These are phyloP conservation scores for Xenopus petersii DNA, from an alignment of 2,797 vertebrate species.

Conservation along the genomic window DNA sequence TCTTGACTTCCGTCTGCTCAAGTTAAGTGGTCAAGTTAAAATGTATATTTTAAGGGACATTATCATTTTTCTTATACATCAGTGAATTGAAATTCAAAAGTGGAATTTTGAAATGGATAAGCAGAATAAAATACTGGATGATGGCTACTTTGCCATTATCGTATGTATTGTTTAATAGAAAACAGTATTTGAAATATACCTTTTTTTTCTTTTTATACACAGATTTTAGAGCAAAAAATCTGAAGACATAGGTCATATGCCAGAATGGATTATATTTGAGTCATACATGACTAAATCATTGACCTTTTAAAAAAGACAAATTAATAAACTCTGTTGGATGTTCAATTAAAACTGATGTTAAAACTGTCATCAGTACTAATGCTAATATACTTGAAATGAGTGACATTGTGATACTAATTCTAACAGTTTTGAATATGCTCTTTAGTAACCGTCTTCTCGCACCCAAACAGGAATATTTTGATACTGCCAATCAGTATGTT, in stretches of 20 bases:
- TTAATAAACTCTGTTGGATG: constrained; percentile 21
- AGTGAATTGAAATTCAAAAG: too few relatives aligned
- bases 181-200: too few relatives aligned
- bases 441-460: constrained; percentile 16
- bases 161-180: too few relatives aligned
- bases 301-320: constrained; percentile 22
- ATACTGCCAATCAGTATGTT: constrained; percentile 6
- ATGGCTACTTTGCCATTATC: too few relatives aligned
- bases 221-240: too few relatives aligned
- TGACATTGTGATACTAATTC: constrained; percentile 27
- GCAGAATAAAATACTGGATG: too few relatives aligned
- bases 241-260: constrained; percentile 8
- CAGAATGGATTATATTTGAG: not conserved
- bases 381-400: constrained; percentile 13
- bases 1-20: too few relatives aligned
- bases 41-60: too few relatives aligned
- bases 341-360: constrained; percentile 29
- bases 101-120: too few relatives aligned
- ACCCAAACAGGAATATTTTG: not conserved
- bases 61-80: too few relatives aligned
- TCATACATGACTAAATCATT: constrained; percentile 26
- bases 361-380: constrained; percentile 25
- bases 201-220: too few relatives aligned
- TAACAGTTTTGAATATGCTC: constrained; percentile 21
- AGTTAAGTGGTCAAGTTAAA: too few relatives aligned